These are phyloP conservation scores for Carabus problematicus DNA, from an alignment of 2,888 invertebrate genomes.

Conservation along the genomic window DNA sequence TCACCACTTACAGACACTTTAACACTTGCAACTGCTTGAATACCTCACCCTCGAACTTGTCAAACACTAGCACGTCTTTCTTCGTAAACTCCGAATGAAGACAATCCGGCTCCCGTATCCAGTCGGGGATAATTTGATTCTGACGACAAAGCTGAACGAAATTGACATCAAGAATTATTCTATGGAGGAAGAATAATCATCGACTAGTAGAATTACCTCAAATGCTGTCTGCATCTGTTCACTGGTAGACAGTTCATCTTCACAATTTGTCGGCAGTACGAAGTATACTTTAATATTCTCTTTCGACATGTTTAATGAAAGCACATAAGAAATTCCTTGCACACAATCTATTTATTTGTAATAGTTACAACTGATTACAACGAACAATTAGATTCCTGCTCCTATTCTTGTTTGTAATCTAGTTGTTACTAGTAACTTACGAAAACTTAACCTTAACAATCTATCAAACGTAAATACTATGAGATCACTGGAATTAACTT, in stretches of 20 bases:
- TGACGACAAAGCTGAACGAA: constrained; percentile 65
- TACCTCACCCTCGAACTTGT: constrained; percentile 75
- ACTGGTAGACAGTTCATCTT: constrained; percentile 63
- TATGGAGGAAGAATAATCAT: constrained; percentile 3
- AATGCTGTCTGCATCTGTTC: constrained; percentile 69
- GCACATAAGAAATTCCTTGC: too few relatives aligned
- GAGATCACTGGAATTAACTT: too few relatives aligned
- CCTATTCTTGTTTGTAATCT: too few relatives aligned
- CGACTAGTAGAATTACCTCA: constrained; percentile 59
- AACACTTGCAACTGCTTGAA: constrained; percentile 71
- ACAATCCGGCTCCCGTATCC: constrained; percentile 71
- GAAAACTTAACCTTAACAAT: too few relatives aligned
- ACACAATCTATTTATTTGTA: too few relatives aligned
- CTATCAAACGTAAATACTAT: too few relatives aligned
- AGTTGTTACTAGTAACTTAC: too few relatives aligned
- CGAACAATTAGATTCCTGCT: too few relatives aligned
- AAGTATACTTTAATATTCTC: constrained; percentile 56
- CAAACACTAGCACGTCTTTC: constrained; percentile 79
- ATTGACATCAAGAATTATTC: constrained; percentile 18
- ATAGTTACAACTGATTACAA: too few relatives aligned
- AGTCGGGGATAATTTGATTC: constrained; percentile 67
- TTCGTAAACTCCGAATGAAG: constrained; percentile 64
- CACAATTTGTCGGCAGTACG: constrained; percentile 62
- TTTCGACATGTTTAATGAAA: too few relatives aligned
- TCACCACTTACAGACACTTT: constrained; percentile 72